These are phyloP conservation scores for Myotis planiceps DNA, from an alignment of 2,797 vertebrate genomes.

Conservation along the genomic window DNA sequence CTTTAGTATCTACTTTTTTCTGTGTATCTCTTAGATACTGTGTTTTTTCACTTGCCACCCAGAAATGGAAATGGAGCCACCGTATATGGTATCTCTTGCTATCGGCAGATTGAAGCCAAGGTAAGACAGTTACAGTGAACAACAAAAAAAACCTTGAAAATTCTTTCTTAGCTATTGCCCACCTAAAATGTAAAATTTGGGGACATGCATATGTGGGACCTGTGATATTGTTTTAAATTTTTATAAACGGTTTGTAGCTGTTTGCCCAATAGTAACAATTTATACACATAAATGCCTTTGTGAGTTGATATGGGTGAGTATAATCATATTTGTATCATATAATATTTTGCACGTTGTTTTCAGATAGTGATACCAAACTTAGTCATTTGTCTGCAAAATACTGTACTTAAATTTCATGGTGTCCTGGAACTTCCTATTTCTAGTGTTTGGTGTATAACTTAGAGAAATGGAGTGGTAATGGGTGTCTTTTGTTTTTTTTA, in stretches of 20 bases:
- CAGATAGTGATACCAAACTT: background rate
- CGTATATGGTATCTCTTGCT: conserved; percentile 97
- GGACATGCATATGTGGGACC: background rate
- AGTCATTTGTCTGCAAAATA: conserved; percentile 12
- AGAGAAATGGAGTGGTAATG: background rate
- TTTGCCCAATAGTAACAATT: background rate
- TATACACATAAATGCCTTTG: background rate
- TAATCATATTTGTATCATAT: background rate
- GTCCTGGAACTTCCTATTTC: conserved; percentile 30
- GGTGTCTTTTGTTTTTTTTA: background rate
- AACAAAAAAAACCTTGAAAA: background rate
- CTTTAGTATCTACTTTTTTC: conserved; percentile 35
- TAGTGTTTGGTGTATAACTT: conserved; percentile 29
- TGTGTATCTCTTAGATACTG: conserved; percentile 88
- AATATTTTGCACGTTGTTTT: conserved; percentile 41
- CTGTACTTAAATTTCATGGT: background rate
- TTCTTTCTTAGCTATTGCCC: background rate
- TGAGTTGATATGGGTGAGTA: background rate
- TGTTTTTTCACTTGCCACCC: conserved; percentile 97
- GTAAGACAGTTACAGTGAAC: conserved; percentile 81
- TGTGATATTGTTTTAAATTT: conserved; percentile 28
- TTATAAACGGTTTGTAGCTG: background rate
- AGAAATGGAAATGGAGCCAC: conserved; percentile 91
- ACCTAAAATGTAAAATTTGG: background rate
- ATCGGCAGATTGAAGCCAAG: conserved; percentile 98